Conservation (phyloP, 2,113 vertebrate species). For the Trinectes maculatus region DNA sequence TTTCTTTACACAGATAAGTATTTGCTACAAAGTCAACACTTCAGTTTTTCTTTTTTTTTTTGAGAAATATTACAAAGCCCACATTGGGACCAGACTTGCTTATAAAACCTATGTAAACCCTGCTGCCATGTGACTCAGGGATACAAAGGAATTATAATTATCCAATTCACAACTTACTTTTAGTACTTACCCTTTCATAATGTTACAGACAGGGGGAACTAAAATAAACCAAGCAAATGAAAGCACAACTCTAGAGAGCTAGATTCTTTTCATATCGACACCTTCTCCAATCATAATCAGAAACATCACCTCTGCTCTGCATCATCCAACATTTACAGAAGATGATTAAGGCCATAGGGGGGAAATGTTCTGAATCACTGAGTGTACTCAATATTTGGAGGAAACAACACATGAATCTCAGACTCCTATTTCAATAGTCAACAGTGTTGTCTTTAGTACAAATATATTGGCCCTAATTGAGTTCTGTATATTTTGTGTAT, state of each 20-base stretch:
- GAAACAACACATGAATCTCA: background rate
- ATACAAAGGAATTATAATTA: conserved; percentile 53
- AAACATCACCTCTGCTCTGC: conserved; percentile 24
- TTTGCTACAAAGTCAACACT: conserved; percentile 75
- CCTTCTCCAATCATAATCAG: conserved; percentile 36
- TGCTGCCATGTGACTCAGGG: background rate
- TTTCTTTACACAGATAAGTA: conserved; percentile 65
- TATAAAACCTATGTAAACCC: conserved; percentile 50
- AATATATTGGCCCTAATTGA: conserved; percentile 3
- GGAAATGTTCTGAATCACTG: background rate
- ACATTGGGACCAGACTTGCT: conserved; percentile 64
- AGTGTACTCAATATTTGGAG: background rate
- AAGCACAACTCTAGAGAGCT: conserved; percentile 29
- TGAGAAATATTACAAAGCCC: conserved; percentile 77
- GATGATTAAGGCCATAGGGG: conserved; percentile 10
- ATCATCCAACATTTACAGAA: conserved; percentile 16
- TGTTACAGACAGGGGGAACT: conserved; percentile 17
- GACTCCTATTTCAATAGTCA: background rate
- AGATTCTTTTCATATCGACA: conserved; percentile 29
- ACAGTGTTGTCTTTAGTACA: background rate
- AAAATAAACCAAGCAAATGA: conserved; percentile 34
- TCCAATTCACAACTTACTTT: conserved; percentile 58
- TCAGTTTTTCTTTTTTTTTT: conserved; percentile 54
- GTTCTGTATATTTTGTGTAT: conserved; percentile 32
- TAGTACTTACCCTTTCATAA: conserved; percentile 41